Percentiles rank a stretch among this genome's conserved stretches.
These are phyloP conservation scores for Trichechus manatus DNA, from an alignment of 2,113 vertebrate species.

Conservation along the genomic window DNA sequence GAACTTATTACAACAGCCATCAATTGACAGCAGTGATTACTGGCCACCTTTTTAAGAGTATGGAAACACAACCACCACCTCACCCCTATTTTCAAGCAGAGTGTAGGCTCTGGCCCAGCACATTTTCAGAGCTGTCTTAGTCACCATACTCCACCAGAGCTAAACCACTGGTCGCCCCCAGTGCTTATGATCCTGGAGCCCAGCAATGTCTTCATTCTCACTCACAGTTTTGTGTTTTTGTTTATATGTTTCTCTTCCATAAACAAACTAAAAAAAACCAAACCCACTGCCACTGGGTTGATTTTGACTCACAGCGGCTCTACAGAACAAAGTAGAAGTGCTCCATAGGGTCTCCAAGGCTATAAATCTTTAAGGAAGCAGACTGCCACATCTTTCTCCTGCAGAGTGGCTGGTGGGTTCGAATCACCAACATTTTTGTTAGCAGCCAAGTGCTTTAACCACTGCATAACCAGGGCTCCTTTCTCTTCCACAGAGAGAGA, in stretches of 20 bases:
- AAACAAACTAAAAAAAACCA: too few species aligned
- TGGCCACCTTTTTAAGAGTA: not conserved
- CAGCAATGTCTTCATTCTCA: not conserved
- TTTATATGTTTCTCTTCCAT: not conserved
- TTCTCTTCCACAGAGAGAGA: not conserved
- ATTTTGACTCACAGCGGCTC: too few species aligned
- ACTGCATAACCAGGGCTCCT: too few species aligned
- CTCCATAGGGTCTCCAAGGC: too few species aligned
- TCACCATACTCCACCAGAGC: not conserved
- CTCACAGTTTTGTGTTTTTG: not conserved
- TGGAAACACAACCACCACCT: not conserved
- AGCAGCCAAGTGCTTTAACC: too few species aligned
- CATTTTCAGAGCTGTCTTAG: not conserved
- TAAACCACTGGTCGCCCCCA: not conserved
- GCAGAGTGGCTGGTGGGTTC: too few species aligned
- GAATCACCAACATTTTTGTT: too few species aligned
- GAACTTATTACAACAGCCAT: too few species aligned
- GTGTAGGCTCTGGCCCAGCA: fast-evolving
- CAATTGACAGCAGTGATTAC: not conserved
- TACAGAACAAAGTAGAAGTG: too few species aligned
- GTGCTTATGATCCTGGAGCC: not conserved
- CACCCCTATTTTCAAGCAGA: not conserved
- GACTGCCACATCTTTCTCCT: too few species aligned
- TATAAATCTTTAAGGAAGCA: too few species aligned
- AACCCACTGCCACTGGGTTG: too few species aligned